These are phyloP conservation scores for Galeruca laticollis DNA, from an alignment of 2,888 invertebrate species.

Conservation along the genomic window DNA sequence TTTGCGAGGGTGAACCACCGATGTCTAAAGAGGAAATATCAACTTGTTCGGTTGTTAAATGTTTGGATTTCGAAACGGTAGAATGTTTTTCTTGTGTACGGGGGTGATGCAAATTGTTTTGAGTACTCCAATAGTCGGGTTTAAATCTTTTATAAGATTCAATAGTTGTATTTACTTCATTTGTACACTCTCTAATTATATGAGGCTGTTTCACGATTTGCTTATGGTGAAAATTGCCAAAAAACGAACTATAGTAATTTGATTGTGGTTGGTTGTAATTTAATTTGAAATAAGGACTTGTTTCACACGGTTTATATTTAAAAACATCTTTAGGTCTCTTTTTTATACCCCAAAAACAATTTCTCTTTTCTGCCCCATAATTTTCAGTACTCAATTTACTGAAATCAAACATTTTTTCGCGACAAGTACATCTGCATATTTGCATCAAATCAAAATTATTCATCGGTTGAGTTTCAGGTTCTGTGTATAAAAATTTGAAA, in stretches of 20 bases:
- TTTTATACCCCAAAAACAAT: constrained; percentile 5
- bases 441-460: constrained; percentile 15
- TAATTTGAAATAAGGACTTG: constrained; percentile 25
- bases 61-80: not conserved
- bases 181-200: not conserved
- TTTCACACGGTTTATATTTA: not conserved
- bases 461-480: constrained; percentile 19
- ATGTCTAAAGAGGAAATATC: not conserved
- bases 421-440: constrained; percentile 42
- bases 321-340: constrained; percentile 7
- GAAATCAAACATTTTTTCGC: constrained; percentile 20
- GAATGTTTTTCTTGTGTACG: not conserved
- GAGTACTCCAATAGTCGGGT: constrained; percentile 34
- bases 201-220: not conserved
- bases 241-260: not conserved
- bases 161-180: constrained; percentile 21
- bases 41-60: not conserved
- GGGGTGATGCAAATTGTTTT: constrained; percentile 2
- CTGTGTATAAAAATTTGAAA: constrained; percentile 45
- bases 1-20: not conserved
- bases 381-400: not conserved
- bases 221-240: not conserved
- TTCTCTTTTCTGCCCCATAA: no score
- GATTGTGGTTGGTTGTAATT: constrained; percentile 3
- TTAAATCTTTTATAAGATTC: constrained; percentile 17